Conservation (phyloP, 2,888 invertebrate genomes). For the Nasonovia ribisnigri region DNA sequence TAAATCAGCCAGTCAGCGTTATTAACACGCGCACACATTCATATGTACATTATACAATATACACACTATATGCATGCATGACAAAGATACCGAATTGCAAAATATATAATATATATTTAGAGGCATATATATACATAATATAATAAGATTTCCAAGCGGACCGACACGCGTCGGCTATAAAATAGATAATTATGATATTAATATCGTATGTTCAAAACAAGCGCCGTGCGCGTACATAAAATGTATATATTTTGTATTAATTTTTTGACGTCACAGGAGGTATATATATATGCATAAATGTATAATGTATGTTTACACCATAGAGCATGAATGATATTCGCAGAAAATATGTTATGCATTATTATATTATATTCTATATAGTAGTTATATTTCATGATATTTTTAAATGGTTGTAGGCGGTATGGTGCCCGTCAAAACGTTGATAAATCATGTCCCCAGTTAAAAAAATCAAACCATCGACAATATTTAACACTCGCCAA, state of each 20-base stretch:
- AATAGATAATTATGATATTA: not conserved
- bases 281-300: not conserved
- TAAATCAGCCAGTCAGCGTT: conserved; percentile 61
- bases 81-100: conserved; percentile 35
- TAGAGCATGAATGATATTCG: not conserved
- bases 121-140: conserved; percentile 10
- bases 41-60: conserved; percentile 44
- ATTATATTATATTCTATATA: not conserved
- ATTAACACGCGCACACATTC: conserved; percentile 56
- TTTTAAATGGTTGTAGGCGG: not conserved
- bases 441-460: not conserved
- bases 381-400: not conserved
- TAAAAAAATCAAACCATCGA: not conserved
- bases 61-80: conserved; percentile 38
- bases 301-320: not conserved
- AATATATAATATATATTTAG: not conserved
- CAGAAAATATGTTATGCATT: not conserved
- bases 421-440: not conserved
- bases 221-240: not conserved
- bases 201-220: not conserved
- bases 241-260: not conserved
- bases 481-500: not conserved
- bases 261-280: not conserved
- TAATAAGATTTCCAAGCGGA: not conserved
- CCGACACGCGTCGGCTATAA: not conserved